These are phyloP conservation scores for Sylvilagus floridanus DNA, from an alignment of 2,797 vertebrate species.

Conservation along the genomic window DNA sequence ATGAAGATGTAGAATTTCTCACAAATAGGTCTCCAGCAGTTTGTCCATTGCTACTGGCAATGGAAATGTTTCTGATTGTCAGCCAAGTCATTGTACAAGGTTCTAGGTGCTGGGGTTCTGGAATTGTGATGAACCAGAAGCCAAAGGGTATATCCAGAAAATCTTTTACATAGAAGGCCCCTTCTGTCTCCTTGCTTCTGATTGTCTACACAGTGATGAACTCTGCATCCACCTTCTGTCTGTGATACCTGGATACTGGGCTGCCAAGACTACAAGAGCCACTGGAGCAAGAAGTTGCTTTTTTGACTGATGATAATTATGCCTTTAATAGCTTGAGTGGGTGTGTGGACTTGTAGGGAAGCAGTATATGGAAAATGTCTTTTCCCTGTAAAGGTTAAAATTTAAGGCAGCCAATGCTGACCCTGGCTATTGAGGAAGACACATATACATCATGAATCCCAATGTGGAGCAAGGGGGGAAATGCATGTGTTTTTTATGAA, in stretches of 20 bases:
- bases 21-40: neutral
- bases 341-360: neutral
- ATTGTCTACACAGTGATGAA: neutral
- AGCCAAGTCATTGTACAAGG: neutral
- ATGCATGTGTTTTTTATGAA: neutral
- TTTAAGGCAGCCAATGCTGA: neutral
- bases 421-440: neutral
- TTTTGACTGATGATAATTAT: neutral
- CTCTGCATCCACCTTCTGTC: neutral
- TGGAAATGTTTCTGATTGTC: neutral
- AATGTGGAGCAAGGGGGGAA: neutral
- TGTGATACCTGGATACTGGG: neutral
- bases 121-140: neutral
- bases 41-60: neutral
- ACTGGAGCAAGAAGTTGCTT: neutral
- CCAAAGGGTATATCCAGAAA: neutral
- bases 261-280: neutral
- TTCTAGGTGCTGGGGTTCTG: neutral
- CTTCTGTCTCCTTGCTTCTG: neutral
- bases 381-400: conserved; percentile 11
- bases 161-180: neutral
- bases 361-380: neutral
- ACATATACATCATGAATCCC: neutral
- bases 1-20: neutral
- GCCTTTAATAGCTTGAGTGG: neutral